Conservation (phyloP, 2,888 invertebrate genomes). For the Axea sp. region DNA sequence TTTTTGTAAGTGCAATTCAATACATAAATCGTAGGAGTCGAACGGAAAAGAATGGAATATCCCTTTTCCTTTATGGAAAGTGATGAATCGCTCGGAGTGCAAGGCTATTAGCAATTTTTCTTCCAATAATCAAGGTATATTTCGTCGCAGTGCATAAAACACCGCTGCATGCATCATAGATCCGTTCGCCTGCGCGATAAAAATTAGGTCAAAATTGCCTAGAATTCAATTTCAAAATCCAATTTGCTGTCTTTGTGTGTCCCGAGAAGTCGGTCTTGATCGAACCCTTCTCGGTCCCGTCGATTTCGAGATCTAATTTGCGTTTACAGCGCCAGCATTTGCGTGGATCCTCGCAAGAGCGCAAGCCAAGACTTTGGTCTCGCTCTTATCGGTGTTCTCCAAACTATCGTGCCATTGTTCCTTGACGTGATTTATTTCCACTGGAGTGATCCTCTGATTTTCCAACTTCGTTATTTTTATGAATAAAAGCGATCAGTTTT, state of each 20-base stretch:
- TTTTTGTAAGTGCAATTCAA: too few species aligned
- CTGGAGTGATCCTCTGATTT: slow-evolving; percentile 12
- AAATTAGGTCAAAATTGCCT: slow-evolving; percentile 72
- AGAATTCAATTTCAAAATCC: slow-evolving; percentile 72
- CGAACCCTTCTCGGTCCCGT: slow-evolving; percentile 62
- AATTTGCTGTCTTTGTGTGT: slow-evolving; percentile 72
- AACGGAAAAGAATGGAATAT: not conserved
- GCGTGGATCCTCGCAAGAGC: slow-evolving; percentile 45
- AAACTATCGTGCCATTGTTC: slow-evolving; percentile 44
- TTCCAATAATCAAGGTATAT: slow-evolving; percentile 16
- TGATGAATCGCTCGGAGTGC: not conserved
- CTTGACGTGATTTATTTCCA: slow-evolving; percentile 33
- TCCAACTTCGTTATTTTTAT: not conserved
- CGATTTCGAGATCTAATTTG: slow-evolving; percentile 73
- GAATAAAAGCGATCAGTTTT: not conserved
- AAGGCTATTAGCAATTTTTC: slow-evolving; percentile 20
- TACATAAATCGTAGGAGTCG: too few species aligned
- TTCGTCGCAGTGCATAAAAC: slow-evolving; percentile 36
- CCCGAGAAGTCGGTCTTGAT: slow-evolving; percentile 66
- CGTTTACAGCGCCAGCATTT: slow-evolving; percentile 66
- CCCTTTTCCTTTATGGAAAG: too few species aligned
- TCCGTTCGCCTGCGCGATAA: slow-evolving; percentile 40
- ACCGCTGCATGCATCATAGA: slow-evolving; percentile 42
- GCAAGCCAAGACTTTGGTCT: slow-evolving; percentile 40
- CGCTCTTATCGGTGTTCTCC: slow-evolving; percentile 10